Conservation (phyloP, 2,113 vertebrate genomes). For the Colaptes auratus region DNA sequence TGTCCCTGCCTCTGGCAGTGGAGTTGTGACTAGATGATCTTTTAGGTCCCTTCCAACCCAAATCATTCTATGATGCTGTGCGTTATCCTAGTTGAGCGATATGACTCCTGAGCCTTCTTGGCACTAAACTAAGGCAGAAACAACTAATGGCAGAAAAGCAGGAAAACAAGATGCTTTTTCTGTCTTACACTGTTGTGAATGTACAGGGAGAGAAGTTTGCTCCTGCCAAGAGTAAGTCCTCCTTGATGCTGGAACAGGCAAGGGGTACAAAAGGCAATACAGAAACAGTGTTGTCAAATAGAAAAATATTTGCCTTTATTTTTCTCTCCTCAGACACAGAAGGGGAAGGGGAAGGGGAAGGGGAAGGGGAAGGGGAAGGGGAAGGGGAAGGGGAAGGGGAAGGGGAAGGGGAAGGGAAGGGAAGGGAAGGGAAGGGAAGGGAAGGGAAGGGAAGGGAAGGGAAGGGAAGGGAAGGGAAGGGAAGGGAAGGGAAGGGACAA, state of each 20-base stretch:
- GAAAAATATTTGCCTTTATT: background rate
- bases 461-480: no score
- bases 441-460: no score
- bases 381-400: no score
- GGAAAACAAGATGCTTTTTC: background rate
- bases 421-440: background rate
- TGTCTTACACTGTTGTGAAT: background rate
- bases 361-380: no score
- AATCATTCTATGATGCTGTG: no score
- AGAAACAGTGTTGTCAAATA: background rate
- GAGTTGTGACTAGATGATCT: no score
- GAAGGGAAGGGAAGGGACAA: no score
- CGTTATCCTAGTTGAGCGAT: background rate
- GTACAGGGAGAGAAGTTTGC: background rate
- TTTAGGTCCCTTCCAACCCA: no score
- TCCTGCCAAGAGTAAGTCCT: background rate
- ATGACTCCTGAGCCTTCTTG: background rate
- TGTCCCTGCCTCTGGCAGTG: no score
- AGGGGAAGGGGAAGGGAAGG: no score
- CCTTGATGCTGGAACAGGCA: background rate
- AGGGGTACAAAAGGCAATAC: background rate
- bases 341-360: no score
- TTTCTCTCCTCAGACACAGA: background rate
- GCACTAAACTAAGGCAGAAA: background rate
- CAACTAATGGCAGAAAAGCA: background rate